phyloP scores from a whole-genome alignment of 1,140 invertebrate genomes.

The Aphelinus atriplicis region DNA sequence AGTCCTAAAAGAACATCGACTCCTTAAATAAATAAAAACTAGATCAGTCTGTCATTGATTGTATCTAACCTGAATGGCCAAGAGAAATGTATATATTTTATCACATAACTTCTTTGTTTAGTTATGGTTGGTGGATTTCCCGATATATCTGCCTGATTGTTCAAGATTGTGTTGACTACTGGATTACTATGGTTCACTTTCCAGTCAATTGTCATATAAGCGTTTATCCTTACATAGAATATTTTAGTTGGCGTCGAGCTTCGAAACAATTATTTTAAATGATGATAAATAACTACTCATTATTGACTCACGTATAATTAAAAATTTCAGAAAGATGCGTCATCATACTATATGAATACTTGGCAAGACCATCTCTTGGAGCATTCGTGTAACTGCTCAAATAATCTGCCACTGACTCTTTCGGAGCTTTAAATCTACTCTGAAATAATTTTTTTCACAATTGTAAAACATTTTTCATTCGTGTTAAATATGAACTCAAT shows the following conservation, averaged over 20 bases:
- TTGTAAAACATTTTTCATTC: background rate
- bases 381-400: background rate
- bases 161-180: too few species aligned
- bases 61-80: constrained; percentile 23
- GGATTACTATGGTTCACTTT: too few species aligned
- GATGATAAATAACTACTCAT: too few species aligned
- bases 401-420: background rate
- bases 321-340: background rate
- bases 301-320: background rate
- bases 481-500: background rate
- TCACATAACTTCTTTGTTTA: background rate
- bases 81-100: constrained; percentile 1
- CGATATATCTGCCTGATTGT: constrained; percentile 6
- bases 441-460: background rate
- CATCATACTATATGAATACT: background rate
- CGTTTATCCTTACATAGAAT: background rate
- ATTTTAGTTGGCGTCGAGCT: background rate
- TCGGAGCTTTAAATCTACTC: background rate
- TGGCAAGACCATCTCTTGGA: background rate
- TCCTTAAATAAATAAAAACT: too few species aligned
- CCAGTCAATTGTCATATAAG: too few species aligned
- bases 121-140: constrained; percentile 22
- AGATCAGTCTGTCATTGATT: too few species aligned
- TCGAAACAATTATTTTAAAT: too few species aligned
- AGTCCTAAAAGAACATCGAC: background rate